Conservation (phyloP, 2,113 vertebrate species). For the Cynopterus brachyotis region DNA sequence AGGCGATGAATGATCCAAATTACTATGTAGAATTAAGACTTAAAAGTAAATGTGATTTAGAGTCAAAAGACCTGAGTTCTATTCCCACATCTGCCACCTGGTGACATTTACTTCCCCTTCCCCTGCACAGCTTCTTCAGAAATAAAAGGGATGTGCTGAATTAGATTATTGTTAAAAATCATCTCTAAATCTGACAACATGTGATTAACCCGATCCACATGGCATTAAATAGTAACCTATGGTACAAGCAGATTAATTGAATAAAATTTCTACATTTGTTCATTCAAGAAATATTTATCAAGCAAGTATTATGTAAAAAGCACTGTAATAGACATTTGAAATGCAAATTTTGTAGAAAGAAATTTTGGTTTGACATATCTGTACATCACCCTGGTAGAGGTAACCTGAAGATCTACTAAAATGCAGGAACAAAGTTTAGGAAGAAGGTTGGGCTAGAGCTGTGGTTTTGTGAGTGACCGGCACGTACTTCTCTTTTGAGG, state of each 20-base stretch:
- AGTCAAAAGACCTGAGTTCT: neutral
- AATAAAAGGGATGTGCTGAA: neutral
- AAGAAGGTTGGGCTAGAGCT: neutral
- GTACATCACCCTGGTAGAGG: no score
- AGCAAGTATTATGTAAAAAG: neutral
- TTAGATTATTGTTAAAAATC: neutral
- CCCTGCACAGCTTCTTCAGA: neutral
- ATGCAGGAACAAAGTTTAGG: neutral
- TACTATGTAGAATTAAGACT: neutral
- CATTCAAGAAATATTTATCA: neutral
- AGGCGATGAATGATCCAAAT: neutral
- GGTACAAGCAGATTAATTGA: neutral
- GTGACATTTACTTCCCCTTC: neutral
- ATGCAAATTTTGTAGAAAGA: neutral
- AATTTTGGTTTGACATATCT: neutral
- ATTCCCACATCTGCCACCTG: neutral
- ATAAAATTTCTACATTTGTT: neutral
- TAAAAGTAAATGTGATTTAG: neutral
- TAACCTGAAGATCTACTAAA: neutral
- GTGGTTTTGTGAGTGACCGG: accelerated
- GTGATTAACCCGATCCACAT: neutral
- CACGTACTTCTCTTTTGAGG: neutral
- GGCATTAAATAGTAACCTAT: neutral
- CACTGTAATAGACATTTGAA: neutral
- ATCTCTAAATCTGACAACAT: neutral